Evolutionary conservation across 37 sponge, comb jelly and placozoan species (phyloP), one percentile per base, ranked within the genome.

Genomic region (Aplysina aerophoba): DNA sequence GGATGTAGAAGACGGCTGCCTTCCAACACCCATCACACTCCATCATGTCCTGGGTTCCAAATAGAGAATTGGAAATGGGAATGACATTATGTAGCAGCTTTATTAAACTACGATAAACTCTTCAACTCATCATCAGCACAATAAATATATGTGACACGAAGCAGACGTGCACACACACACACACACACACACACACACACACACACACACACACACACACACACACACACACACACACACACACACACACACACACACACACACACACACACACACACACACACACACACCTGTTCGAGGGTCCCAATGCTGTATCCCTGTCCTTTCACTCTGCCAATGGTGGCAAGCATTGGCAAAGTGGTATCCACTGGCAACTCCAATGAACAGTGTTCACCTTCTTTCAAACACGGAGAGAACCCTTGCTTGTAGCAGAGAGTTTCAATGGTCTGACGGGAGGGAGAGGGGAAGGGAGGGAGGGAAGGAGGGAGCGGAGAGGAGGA

Each of bases 11-110:
- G 3, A 75, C 78, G 4, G 78, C 33, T 22, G 78, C 78, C 50
- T 75, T 75, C 78, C 78, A 75, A 50, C 78, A 75, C 54, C 78
- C 78, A 75, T 75, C 78, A 41, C 78, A 75, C 24, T 75, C 78
- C 78, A 75, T 36, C 78, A 75, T 75, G 78, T 50, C 54, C 78
- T 75, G 54, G 38, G 37, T 24, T 24, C 34, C 27, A 69, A 41
- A 31, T 62, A 14, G 11, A 62, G 24, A 4, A 62, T 62, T 28
- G 21, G 54, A 19, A 75, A 40, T 41, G 44, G 44, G 54, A 50
- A 75, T 41, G 37, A 37, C 36, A 21, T 35, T 71, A 75, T 8
- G 53, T 75, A 62, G n/a, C 28, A 62, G 24, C n/a, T 62, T 13
- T 11, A 62, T 44, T 11, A 44, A 8, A 44, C 6, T 8, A 44